Evolutionary conservation across 2,797 vertebrate genomes (phyloP), one percentile per base, ranked within the genome.

Genomic region (Semaprochilodus insignis): DNA sequence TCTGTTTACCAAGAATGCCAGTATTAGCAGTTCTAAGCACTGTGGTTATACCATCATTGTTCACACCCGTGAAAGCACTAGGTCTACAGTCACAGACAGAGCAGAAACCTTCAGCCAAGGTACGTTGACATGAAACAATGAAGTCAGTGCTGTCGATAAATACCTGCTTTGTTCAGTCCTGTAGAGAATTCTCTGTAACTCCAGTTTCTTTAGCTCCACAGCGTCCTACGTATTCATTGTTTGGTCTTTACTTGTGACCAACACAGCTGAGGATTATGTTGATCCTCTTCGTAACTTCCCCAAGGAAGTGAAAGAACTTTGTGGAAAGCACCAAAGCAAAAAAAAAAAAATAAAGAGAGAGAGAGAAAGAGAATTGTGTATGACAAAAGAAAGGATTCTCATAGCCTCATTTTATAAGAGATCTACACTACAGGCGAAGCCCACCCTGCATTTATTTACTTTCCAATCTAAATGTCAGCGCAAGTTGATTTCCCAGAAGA

Each of bases 301-400:
- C 16, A 21, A 36, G 34, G 72, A 81, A 75, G 80, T 81, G 80
- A 81, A 81, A 75, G 31, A 31, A 48, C 5, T 48, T 40, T 57
- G 14, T 44, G 71, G 48, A 74, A 81, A 57, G 51, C 51, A 81
- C 71, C 71, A 66, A 10, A n/a, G 36, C 10, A 23, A 21, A 44
- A 63, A 63, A 60, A 10, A 60, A n/a, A n/a, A n/a, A n/a, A n/a
- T n/a, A n/a, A n/a, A n/a, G n/a, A n/a, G n/a, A n/a, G n/a, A n/a
- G n/a, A n/a, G n/a, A 27, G 52, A 23, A 63, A 63, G 27, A 63
- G 5, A 10, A 3, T 1, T 8, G 2, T 48, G 10, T 48, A 13
- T 10, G 11, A 10, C 44, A 44, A 4, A 44, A 5, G 44, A 8
- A 44, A 44, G 4, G 10, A 44, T 44, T 44, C 44, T 44, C 44